These are phyloP conservation scores for Mesorhabditis sp. DNA, from an alignment of 2,888 invertebrate species.

Conservation along the genomic window DNA sequence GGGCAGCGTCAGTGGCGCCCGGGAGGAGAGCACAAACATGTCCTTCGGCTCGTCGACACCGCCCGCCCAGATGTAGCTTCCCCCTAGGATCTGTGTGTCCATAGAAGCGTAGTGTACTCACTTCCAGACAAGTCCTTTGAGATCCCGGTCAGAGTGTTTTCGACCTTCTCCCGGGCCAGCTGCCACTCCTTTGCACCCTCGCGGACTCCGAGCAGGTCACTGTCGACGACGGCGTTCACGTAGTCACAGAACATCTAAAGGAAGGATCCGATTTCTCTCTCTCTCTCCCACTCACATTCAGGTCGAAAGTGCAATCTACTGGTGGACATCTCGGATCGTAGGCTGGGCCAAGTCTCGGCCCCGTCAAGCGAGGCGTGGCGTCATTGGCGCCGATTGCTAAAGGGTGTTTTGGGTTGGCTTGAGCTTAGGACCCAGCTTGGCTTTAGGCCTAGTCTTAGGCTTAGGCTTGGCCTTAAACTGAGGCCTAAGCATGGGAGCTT, in stretches of 20 bases:
- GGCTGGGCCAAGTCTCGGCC: slow-evolving; percentile 30
- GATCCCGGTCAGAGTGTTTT: slow-evolving; percentile 46
- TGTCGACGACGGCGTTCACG: slow-evolving; percentile 13
- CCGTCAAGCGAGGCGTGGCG: slow-evolving; percentile 13
- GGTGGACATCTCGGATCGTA: slow-evolving; percentile 32
- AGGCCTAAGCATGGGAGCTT: too few relatives aligned
- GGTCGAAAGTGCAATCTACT: slow-evolving; percentile 38
- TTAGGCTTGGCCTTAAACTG: too few relatives aligned
- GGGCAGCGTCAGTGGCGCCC: slow-evolving; percentile 17
- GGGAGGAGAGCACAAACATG: slow-evolving; percentile 30
- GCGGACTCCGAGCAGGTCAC: slow-evolving; percentile 17
- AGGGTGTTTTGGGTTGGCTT: background rate
- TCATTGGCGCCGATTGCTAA: slow-evolving; percentile 18
- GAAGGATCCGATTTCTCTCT: slow-evolving; percentile 6
- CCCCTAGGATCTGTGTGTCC: slow-evolving; percentile 22
- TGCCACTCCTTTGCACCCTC: slow-evolving; percentile 24
- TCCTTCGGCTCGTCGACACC: slow-evolving; percentile 26
- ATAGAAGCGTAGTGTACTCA: slow-evolving; percentile 1
- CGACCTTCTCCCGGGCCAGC: slow-evolving; percentile 28
- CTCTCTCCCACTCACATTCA: slow-evolving; percentile 13
- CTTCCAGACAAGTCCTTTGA: slow-evolving; percentile 30
- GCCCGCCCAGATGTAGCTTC: slow-evolving; percentile 36
- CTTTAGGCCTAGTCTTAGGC: too few relatives aligned
- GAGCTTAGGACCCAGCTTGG: too few relatives aligned
- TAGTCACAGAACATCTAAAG: slow-evolving; percentile 39